Conservation (phyloP, 2,797 vertebrate species). For the Dipus sagitta region DNA sequence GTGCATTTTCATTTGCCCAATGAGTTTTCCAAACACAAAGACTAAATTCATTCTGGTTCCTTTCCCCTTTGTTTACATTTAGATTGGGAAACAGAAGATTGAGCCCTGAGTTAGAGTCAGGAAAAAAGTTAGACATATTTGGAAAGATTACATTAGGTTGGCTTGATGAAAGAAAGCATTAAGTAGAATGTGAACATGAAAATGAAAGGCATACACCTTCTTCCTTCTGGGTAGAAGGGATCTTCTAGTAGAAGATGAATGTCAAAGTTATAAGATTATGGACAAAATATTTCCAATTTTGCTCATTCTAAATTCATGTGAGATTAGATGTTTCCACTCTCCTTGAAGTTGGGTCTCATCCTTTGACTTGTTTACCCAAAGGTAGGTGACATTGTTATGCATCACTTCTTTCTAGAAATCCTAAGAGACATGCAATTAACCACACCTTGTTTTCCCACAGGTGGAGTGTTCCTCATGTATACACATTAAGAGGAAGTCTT, state of each 20-base stretch:
- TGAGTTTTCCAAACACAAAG: conserved; percentile 37
- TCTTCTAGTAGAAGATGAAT: not conserved
- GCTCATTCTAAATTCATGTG: not conserved
- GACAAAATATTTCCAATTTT: conserved; percentile 5
- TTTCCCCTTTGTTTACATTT: conserved; percentile 22
- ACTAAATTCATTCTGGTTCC: not conserved
- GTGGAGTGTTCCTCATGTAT: not conserved
- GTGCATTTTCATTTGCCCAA: no score
- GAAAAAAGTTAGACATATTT: conserved; percentile 30
- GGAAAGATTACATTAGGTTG: not conserved
- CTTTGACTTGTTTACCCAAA: conserved; percentile 45
- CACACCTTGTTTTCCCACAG: not conserved
- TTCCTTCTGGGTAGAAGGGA: conserved; percentile 8
- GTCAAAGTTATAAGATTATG: not conserved
- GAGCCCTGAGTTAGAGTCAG: not conserved
- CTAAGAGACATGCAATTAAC: not conserved
- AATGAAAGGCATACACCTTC: not conserved
- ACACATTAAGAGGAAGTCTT: not conserved
- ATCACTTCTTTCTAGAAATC: not conserved
- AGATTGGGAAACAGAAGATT: conserved; percentile 4
- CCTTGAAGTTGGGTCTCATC: not conserved
- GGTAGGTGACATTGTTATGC: not conserved
- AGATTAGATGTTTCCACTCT: not conserved
- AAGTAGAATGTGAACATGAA: not conserved
- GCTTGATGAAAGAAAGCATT: conserved; percentile 17